Percentiles rank a stretch among this genome's conserved stretches.
These are phyloP conservation scores for Bicyclus anynana DNA, from an alignment of 1,140 invertebrate genomes.

Conservation along the genomic window DNA sequence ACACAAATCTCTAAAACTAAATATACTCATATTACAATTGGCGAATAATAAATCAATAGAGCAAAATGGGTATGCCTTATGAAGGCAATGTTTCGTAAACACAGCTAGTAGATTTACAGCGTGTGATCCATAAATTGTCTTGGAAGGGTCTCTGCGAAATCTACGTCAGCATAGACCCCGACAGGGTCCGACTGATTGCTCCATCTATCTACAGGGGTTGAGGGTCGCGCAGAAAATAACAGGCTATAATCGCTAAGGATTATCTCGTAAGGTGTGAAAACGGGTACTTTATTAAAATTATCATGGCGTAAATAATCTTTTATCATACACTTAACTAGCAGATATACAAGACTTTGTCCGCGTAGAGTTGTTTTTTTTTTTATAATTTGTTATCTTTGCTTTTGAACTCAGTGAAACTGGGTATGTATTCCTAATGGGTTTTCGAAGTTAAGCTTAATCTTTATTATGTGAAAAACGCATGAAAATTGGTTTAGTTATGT, in stretches of 20 bases:
- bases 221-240: conserved; percentile 62
- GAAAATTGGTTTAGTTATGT: too few species aligned
- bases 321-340: too few species aligned
- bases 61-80: conserved; percentile 22
- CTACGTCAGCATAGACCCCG: conserved; percentile 54
- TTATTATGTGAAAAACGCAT: too few species aligned
- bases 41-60: conserved; percentile 27
- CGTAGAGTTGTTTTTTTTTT: too few species aligned
- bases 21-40: too few species aligned
- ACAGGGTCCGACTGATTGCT: conserved; percentile 59
- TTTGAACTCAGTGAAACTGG: too few species aligned
- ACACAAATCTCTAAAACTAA: too few species aligned
- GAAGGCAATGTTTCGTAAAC: conserved; percentile 37
- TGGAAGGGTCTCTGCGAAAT: conserved; percentile 50
- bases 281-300: conserved; percentile 11
- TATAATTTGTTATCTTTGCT: too few species aligned
- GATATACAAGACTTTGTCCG: too few species aligned
- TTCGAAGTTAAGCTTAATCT: too few species aligned
- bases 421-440: too few species aligned
- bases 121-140: conserved; percentile 63
- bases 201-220: conserved; percentile 58
- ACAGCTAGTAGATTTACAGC: conserved; percentile 54
- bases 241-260: conserved; percentile 44
- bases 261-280: conserved; percentile 21
- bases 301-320: neutral